phyloP scores from a whole-genome alignment of 1,140 invertebrate genomes.

The Drosophila watanabei region DNA sequence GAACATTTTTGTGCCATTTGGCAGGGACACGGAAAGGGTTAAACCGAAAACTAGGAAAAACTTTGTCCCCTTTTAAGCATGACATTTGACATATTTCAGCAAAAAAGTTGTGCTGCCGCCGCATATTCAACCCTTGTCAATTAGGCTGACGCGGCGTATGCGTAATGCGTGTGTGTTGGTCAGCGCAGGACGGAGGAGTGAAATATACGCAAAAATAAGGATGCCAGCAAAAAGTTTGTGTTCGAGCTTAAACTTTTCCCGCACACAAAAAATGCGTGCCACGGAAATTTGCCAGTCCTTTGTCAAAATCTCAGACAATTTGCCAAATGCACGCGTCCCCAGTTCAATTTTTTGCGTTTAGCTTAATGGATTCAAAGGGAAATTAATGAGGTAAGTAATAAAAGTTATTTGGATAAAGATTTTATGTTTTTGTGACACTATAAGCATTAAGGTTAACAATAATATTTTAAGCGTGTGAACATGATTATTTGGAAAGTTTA shows the following conservation, averaged over 20 bases:
- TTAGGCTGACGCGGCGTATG: conserved; percentile 80
- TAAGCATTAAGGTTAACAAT: neutral
- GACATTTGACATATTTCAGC: conserved; percentile 80
- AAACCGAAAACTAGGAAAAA: conserved; percentile 51
- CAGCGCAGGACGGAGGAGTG: conserved; percentile 22
- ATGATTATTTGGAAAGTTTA: neutral
- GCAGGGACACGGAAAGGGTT: conserved; percentile 31
- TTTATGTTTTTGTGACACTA: neutral
- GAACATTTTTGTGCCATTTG: conserved; percentile 58
- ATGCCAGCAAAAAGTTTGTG: conserved; percentile 61
- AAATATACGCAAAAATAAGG: conserved; percentile 51
- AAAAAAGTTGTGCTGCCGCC: conserved; percentile 67
- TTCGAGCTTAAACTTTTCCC: conserved; percentile 63
- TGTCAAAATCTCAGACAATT: conserved; percentile 60
- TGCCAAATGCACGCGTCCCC: conserved; percentile 38
- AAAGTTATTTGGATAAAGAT: neutral
- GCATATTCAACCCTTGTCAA: conserved; percentile 78
- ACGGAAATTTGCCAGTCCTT: conserved; percentile 42
- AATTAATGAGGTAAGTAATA: conserved; percentile 24
- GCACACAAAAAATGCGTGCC: conserved; percentile 37
- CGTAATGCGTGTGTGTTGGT: conserved; percentile 57
- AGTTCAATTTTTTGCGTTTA: conserved; percentile 12
- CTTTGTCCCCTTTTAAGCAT: conserved; percentile 50
- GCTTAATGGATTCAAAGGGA: conserved; percentile 32
- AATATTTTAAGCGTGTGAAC: neutral